Percentiles rank a stretch among this genome's conserved stretches.
These are phyloP conservation scores for Chloroclystis v-ata DNA, from an alignment of 2,888 invertebrate genomes.

Conservation along the genomic window DNA sequence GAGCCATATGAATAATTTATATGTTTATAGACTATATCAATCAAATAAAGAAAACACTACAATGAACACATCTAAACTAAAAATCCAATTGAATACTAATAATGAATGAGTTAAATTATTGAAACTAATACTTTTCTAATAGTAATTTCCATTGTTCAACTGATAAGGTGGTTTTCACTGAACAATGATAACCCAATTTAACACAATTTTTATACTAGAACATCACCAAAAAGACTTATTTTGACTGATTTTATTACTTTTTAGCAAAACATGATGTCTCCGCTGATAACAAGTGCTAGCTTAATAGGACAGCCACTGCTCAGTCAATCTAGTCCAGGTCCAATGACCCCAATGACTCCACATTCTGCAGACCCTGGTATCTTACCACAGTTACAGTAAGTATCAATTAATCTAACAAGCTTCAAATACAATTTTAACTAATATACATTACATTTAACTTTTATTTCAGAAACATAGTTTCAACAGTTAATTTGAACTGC, in stretches of 20 bases:
- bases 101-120: too few relatives aligned
- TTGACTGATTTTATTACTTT: not conserved
- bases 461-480: conserved; percentile 93
- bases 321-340: conserved; percentile 84
- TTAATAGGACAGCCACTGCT: conserved; percentile 80
- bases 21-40: too few relatives aligned
- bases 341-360: conserved; percentile 94
- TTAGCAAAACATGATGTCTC: conserved; percentile 91
- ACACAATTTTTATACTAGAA: too few relatives aligned
- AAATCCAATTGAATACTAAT: too few relatives aligned
- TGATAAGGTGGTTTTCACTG: not conserved
- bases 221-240: not conserved
- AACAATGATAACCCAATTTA: too few relatives aligned
- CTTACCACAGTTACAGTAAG: conserved; percentile 93
- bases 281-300: conserved; percentile 82
- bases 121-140: not conserved
- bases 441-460: not conserved
- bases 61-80: too few relatives aligned
- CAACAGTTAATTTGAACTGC: conserved; percentile 97
- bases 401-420: not conserved
- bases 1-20: too few relatives aligned
- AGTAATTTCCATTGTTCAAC: not conserved
- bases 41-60: too few relatives aligned
- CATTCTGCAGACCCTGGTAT: conserved; percentile 96
- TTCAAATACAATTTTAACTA: not conserved